A percentile compares a stretch with the other conserved stretches of the same genome.
Conservation (phyloP, 2,888 invertebrate species). For the Ceramica pisi region DNA sequence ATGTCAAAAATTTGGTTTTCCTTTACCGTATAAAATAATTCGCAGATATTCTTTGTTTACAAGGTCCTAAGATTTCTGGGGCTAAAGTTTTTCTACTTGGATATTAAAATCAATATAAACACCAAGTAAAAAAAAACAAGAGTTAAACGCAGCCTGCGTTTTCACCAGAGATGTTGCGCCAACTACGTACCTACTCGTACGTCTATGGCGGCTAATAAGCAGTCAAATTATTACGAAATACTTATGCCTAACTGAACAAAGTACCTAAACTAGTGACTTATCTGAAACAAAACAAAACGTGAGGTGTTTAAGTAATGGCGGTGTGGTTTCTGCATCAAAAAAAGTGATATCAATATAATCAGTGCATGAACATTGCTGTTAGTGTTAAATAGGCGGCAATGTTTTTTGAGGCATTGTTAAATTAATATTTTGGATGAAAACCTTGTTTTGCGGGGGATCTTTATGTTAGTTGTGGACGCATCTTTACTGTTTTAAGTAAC, state of each 20-base stretch:
- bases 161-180: neutral
- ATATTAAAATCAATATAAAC: too few relatives aligned
- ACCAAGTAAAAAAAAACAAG: too few relatives aligned
- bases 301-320: neutral
- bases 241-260: neutral
- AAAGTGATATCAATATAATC: neutral
- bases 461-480: neutral
- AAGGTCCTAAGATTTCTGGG: too few relatives aligned
- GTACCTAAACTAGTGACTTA: neutral
- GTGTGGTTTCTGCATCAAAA: neutral
- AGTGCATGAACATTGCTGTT: slow-evolving; percentile 14
- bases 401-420: neutral
- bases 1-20: too few relatives aligned
- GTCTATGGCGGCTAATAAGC: neutral
- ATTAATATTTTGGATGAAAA: neutral
- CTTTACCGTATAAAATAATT: too few relatives aligned
- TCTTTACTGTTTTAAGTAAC: neutral
- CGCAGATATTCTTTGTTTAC: too few relatives aligned
- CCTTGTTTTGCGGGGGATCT: neutral
- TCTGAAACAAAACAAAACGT: neutral
- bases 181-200: neutral
- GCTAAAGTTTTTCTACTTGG: too few relatives aligned
- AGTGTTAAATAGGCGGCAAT: slow-evolving; percentile 17
- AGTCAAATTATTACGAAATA: slow-evolving; percentile 4
- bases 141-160: too few relatives aligned